Evolutionary conservation across 2,797 vertebrate genomes (phyloP).

Genomic region (Semaprochilodus insignis): DNA sequence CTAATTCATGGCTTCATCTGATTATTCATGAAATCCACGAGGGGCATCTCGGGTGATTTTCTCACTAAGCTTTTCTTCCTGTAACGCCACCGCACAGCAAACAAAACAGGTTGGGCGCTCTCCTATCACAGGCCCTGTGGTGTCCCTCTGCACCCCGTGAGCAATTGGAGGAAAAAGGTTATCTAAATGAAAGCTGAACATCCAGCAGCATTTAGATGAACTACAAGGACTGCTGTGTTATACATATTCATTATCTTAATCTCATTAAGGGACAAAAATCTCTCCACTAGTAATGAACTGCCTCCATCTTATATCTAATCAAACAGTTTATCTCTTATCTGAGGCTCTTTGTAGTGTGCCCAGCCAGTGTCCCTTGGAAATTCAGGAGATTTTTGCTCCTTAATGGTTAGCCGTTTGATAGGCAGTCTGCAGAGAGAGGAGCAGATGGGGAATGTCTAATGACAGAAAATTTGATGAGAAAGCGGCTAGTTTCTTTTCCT

Average conservation of each 20-base stretch:
- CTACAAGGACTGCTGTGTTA: conserved; percentile 40
- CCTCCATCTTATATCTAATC: conserved; percentile 57
- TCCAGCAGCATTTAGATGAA: conserved; percentile 57
- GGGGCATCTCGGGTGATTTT: conserved; percentile 47
- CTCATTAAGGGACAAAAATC: conserved; percentile 55
- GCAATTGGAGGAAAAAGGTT: conserved; percentile 33
- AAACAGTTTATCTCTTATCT: conserved; percentile 51
- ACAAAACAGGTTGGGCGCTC: conserved; percentile 54
- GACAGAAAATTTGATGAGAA: conserved; percentile 49
- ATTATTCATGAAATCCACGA: conserved; percentile 54
- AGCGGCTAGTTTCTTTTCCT: conserved; percentile 37
- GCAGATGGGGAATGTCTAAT: conserved; percentile 44
- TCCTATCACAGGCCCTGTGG: not conserved
- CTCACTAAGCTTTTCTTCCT: conserved; percentile 34
- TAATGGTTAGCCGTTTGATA: conserved; percentile 39
- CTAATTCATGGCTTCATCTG: conserved; percentile 54
- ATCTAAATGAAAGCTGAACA: conserved; percentile 53
- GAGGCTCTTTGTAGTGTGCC: conserved; percentile 45
- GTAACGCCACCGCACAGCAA: conserved; percentile 42
- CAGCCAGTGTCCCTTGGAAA: conserved; percentile 33
- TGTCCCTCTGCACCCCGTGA: conserved; percentile 20
- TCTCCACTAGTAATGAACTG: conserved; percentile 51
- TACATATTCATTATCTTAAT: conserved; percentile 61
- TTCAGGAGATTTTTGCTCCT: conserved; percentile 27
- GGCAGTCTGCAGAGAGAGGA: conserved; percentile 35